Percentiles rank a stretch among this genome's conserved stretches.
phyloP scores from a whole-genome alignment of 1,140 invertebrate genomes.

The Leptopilina clavipes region DNA sequence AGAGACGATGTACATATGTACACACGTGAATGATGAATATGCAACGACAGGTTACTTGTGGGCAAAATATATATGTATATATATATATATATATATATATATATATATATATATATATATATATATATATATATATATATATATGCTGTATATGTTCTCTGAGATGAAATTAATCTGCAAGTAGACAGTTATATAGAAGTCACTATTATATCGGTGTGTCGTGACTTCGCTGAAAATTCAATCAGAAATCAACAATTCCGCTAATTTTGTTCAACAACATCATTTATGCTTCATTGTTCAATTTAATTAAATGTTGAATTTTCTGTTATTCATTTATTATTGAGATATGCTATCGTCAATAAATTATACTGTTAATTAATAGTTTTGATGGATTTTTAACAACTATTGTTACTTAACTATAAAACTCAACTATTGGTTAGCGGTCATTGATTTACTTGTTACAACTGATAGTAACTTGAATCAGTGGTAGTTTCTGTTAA shows the following conservation, averaged over 20 bases:
- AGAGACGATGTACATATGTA: conserved; percentile 39
- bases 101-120: too few species aligned
- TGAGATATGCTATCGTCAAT: too few species aligned
- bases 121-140: too few species aligned
- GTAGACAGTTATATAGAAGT: conserved; percentile 18
- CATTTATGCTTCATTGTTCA: background rate
- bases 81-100: too few species aligned
- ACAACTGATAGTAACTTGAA: too few species aligned
- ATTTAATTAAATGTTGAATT: background rate
- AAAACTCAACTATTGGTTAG: too few species aligned
- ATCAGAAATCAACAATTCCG: conserved; percentile 3
- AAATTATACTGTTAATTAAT: too few species aligned
- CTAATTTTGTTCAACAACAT: background rate
- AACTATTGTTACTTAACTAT: too few species aligned
- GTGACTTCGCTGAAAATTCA: background rate
- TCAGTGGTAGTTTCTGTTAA: too few species aligned
- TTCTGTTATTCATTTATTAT: too few species aligned
- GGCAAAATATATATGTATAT: background rate
- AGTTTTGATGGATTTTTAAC: too few species aligned
- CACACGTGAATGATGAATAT: conserved; percentile 46
- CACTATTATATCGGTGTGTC: background rate
- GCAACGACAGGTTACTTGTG: conserved; percentile 36
- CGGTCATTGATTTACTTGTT: too few species aligned
- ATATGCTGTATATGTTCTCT: background rate
- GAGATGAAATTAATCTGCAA: conserved; percentile 8